A percentile compares a stretch with the other conserved stretches of the same genome.
Evolutionary conservation across 2,888 invertebrate genomes (phyloP).

Genomic region (Netelia melanura): DNA sequence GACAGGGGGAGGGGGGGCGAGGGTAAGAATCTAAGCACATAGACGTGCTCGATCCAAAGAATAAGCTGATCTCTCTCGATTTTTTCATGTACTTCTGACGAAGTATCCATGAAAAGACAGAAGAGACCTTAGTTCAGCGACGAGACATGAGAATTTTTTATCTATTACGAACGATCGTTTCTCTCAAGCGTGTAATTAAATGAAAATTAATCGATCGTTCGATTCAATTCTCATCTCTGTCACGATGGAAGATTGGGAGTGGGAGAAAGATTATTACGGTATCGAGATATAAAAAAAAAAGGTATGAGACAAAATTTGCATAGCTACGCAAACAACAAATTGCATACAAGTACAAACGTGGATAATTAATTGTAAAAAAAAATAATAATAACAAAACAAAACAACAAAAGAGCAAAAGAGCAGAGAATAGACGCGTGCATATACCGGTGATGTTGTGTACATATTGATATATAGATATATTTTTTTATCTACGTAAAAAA

Average conservation of each 20-base stretch:
- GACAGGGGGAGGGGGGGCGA: slow-evolving; percentile 46
- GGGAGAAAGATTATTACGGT: slow-evolving; percentile 37
- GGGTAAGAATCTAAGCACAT: not conserved
- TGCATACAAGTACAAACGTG: slow-evolving; percentile 53
- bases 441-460: slow-evolving; percentile 69
- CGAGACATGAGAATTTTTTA: slow-evolving; percentile 7
- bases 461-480: slow-evolving; percentile 49
- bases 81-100: not conserved
- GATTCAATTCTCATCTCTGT: slow-evolving; percentile 9
- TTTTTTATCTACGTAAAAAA: slow-evolving; percentile 1
- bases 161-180: not conserved
- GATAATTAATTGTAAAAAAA: slow-evolving; percentile 38
- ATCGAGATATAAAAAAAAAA: slow-evolving; percentile 35
- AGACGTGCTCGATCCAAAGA: slow-evolving; percentile 40
- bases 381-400: slow-evolving; percentile 23
- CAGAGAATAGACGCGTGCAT: slow-evolving; percentile 72
- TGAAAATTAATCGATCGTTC: slow-evolving; percentile 43
- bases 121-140: slow-evolving; percentile 16
- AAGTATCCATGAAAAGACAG: slow-evolving; percentile 21
- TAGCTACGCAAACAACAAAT: slow-evolving; percentile 61
- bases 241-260: not conserved
- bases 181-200: slow-evolving; percentile 44
- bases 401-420: slow-evolving; percentile 59
- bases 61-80: slow-evolving; percentile 56
- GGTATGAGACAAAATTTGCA: slow-evolving; percentile 52